Percentiles rank a stretch among this genome's conserved stretches.
Conservation (phyloP, 2,113 vertebrate species). For the Otolemur garnettii region DNA sequence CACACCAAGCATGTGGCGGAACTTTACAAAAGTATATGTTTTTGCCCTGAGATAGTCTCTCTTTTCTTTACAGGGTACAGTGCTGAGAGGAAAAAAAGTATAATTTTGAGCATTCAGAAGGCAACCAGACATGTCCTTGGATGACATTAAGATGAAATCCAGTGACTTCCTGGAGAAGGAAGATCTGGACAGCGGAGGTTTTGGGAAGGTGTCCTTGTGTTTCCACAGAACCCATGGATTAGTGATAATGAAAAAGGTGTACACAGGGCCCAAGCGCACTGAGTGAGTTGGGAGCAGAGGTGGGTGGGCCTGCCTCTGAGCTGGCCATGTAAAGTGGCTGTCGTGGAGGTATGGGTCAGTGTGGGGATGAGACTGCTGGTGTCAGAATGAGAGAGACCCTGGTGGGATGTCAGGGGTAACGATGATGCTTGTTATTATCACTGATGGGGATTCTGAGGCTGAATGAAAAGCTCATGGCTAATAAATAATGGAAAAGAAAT, state of each 20-base stretch:
- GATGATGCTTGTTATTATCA: neutral
- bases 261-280: slow-evolving; percentile 91
- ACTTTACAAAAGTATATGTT: neutral
- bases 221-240: slow-evolving; percentile 92
- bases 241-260: slow-evolving; percentile 95
- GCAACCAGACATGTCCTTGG: slow-evolving; percentile 86
- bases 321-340: neutral
- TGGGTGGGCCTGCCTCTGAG: neutral
- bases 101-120: slow-evolving; percentile 53
- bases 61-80: slow-evolving; percentile 29
- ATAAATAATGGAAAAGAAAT: neutral
- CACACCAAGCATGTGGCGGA: neutral
- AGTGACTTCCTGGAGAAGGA: slow-evolving; percentile 89
- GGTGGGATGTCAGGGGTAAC: accelerated
- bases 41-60: neutral
- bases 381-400: neutral
- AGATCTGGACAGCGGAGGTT: slow-evolving; percentile 93
- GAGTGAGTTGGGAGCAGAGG: slow-evolving; percentile 90
- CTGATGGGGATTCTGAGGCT: neutral
- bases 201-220: slow-evolving; percentile 94
- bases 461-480: neutral
- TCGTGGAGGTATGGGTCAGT: neutral
- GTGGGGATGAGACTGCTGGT: accelerated
- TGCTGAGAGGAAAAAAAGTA: neutral
- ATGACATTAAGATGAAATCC: slow-evolving; percentile 91